Evolutionary conservation across 2,113 vertebrate genomes (phyloP), one percentile per base, ranked within the genome.

Genomic region (Smithornis capensis): DNA sequence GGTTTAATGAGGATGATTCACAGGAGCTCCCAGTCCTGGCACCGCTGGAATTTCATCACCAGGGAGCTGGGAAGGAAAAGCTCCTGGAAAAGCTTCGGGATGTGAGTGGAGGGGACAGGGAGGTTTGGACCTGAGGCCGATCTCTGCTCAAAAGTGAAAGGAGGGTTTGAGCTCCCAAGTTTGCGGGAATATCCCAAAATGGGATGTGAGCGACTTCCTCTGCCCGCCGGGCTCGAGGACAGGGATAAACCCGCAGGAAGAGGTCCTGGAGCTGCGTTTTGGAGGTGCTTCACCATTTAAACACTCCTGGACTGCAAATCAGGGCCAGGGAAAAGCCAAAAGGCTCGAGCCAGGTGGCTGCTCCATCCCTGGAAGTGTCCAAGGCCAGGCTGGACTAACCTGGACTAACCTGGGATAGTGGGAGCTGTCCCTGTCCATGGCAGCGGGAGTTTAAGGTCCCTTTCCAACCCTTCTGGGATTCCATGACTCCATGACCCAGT

Each of bases 1-100:
- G 55, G 83, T 90, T 83, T 78, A 83, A 89, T 59, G 83, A 92
- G 86, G 76, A 74, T 93, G 96, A 94, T 60, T 92, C 64, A 90
- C 1, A 3, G 79, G 1, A 22, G 67, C 79, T 82, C 68, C 67
- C 47, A 47, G 79, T n/a, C 70, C 84, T 4, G 4, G 83, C 86
- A 40, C 83, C 3, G 3, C 63, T 22, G 44, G 28, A 13, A 13
- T 70, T 27, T 42, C 77, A 19, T 22, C 69, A 22, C 1, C 1
- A 47, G 52, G 59, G 7, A 78, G 52, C 40, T 10, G 6, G 37
- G 65, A 45, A 38, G 31, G 62, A 45, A 76, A 79, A 82, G 29
- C 38, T 52, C 4, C 15, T 0, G n/a, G n/a, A n/a, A n/a, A n/a
- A n/a, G n/a, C n/a, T n/a, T n/a, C n/a, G 37, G 42, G 56, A 33